phyloP scores from a whole-genome alignment of 1,140 invertebrate genomes.

The Drosophila melanica region DNA sequence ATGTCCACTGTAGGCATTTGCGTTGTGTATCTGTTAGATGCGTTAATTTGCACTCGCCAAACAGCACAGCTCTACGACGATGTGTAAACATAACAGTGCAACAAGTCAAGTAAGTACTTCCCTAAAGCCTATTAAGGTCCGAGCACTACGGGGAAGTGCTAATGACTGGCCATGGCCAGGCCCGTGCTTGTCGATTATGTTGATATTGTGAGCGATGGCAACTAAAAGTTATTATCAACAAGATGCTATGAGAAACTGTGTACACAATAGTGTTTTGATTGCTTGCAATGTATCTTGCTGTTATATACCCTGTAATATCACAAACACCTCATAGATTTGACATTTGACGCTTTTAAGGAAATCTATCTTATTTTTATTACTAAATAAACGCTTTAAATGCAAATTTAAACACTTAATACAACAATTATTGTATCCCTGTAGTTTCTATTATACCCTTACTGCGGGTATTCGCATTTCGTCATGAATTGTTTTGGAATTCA shows the following conservation, averaged over 20 bases:
- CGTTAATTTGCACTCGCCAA: slow-evolving; percentile 29
- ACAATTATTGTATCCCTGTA: too few relatives aligned
- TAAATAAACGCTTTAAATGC: neutral
- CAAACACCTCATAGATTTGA: neutral
- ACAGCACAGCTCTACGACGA: slow-evolving; percentile 1
- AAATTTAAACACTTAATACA: neutral
- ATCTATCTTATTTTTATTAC: neutral
- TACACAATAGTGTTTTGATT: neutral
- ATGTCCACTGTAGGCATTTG: slow-evolving; percentile 6
- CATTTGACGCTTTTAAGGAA: neutral
- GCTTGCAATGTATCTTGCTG: too few relatives aligned
- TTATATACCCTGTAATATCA: neutral
- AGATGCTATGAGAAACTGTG: neutral
- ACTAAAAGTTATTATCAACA: neutral
- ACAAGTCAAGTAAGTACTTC: slow-evolving; percentile 30
- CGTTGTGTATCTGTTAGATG: slow-evolving; percentile 27
- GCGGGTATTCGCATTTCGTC: neutral
- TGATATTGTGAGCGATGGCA: neutral
- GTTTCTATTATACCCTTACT: neutral
- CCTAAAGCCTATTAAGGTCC: slow-evolving; percentile 37
- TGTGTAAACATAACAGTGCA: slow-evolving; percentile 23
- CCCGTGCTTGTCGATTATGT: neutral
- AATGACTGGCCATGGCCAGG: slow-evolving; percentile 29
- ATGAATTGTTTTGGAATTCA: too few relatives aligned
- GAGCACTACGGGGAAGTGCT: slow-evolving; percentile 39